Evolutionary conservation across 1,140 invertebrate species (phyloP).

Genomic region (Dendrolimus kikuchii): DNA sequence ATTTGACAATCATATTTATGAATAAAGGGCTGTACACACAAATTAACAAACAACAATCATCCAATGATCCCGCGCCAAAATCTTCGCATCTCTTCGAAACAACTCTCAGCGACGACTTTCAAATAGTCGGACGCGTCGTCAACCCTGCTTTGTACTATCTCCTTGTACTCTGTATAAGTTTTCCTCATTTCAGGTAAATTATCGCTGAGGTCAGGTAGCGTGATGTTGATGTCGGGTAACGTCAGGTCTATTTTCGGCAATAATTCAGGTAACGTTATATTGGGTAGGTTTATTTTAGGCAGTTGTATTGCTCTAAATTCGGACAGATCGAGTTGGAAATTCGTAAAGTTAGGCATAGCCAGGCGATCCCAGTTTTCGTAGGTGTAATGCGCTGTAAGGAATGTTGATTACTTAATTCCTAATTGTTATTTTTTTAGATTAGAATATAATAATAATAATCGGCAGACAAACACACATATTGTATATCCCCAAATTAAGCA

Average conservation of each 20-base stretch:
- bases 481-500: too few relatives aligned
- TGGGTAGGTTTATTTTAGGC: constrained; percentile 38
- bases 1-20: neutral
- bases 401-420: constrained; percentile 16
- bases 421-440: too few relatives aligned
- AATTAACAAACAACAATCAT: constrained; percentile 19
- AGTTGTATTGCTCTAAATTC: constrained; percentile 35
- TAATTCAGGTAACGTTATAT: constrained; percentile 35
- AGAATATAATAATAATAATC: too few relatives aligned
- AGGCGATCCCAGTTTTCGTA: constrained; percentile 63
- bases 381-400: constrained; percentile 64
- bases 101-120: constrained; percentile 46
- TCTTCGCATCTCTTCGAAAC: constrained; percentile 48
- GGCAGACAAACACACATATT: too few relatives aligned
- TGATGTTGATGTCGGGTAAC: constrained; percentile 51
- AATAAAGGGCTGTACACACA: constrained; percentile 1
- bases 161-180: constrained; percentile 55
- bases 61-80: constrained; percentile 48
- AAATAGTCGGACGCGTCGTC: constrained; percentile 53
- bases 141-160: constrained; percentile 52
- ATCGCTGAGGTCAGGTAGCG: constrained; percentile 41
- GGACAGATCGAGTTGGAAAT: constrained; percentile 48
- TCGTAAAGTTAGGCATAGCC: constrained; percentile 54
- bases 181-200: constrained; percentile 47
- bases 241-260: constrained; percentile 30